Percentiles rank a stretch among this genome's conserved stretches.
Evolutionary conservation across 2,888 invertebrate species (phyloP).

Genomic region (Cryptus viduatorius): DNA sequence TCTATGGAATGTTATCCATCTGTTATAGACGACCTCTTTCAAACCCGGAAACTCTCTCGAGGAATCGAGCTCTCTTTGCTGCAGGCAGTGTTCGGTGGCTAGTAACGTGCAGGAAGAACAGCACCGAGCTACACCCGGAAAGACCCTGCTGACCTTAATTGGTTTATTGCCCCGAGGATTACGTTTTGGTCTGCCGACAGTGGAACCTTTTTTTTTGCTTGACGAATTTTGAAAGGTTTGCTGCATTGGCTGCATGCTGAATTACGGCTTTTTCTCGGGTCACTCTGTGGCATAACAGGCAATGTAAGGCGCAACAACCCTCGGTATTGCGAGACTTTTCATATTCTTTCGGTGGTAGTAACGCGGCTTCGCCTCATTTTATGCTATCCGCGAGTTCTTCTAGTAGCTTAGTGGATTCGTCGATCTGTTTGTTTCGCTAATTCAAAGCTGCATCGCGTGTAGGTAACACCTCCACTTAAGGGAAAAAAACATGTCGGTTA

Average conservation of each 20-base stretch:
- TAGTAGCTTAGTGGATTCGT: constrained; percentile 16
- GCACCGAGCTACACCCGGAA: constrained; percentile 49
- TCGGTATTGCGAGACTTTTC: constrained; percentile 51
- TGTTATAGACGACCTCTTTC: constrained; percentile 35
- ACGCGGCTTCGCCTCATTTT: constrained; percentile 72
- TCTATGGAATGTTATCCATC: constrained; percentile 52
- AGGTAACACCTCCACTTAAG: constrained; percentile 25
- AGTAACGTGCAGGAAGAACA: constrained; percentile 11
- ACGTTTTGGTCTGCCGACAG: constrained; percentile 74
- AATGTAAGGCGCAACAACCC: constrained; percentile 29
- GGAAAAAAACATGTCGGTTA: constrained; percentile 15
- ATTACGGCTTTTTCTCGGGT: constrained; percentile 7
- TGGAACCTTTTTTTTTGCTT: constrained; percentile 61
- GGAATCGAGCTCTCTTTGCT: constrained; percentile 30
- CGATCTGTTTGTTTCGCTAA: constrained; percentile 4
- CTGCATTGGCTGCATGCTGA: neutral
- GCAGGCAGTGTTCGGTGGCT: constrained; percentile 50
- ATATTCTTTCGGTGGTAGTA: constrained; percentile 70
- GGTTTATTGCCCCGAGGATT: constrained; percentile 78
- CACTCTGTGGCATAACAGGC: constrained; percentile 4
- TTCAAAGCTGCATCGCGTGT: neutral
- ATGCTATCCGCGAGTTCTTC: constrained; percentile 4
- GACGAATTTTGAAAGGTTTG: constrained; percentile 47
- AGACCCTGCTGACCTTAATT: constrained; percentile 76
- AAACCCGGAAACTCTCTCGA: constrained; percentile 57